Evolutionary conservation across 2,888 invertebrate genomes (phyloP).

Genomic region (Xylota segnis): DNA sequence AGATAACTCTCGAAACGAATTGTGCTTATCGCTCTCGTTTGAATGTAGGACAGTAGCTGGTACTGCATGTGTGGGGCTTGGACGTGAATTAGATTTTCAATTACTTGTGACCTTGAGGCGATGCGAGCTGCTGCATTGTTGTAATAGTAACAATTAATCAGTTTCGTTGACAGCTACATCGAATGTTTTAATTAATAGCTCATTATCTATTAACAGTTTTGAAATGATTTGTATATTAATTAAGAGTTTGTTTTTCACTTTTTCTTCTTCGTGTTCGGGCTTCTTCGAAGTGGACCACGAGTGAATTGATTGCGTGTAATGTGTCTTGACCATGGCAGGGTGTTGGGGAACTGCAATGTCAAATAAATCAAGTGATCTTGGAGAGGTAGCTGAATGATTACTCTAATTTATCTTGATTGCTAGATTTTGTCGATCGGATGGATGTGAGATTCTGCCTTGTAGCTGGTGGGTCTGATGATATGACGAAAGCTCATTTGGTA

Average conservation of each 20-base stretch:
- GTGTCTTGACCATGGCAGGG: slow-evolving; percentile 33
- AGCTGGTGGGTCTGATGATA: not conserved
- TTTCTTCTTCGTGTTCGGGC: not conserved
- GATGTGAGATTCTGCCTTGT: not conserved
- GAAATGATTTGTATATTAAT: slow-evolving; percentile 48
- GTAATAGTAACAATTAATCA: slow-evolving; percentile 57
- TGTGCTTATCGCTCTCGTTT: slow-evolving; percentile 44
- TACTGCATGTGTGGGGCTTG: not conserved
- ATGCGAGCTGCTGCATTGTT: slow-evolving; percentile 51
- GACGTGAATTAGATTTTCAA: slow-evolving; percentile 36
- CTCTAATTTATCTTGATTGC: slow-evolving; percentile 31
- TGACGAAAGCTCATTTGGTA: too few species aligned
- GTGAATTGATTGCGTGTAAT: slow-evolving; percentile 38
- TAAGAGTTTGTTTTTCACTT: slow-evolving; percentile 26
- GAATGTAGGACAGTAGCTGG: slow-evolving; percentile 37
- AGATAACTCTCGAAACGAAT: slow-evolving; percentile 46
- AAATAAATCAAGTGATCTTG: slow-evolving; percentile 39
- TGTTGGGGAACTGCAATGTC: slow-evolving; percentile 35
- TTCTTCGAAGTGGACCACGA: not conserved
- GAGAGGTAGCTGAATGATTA: slow-evolving; percentile 26
- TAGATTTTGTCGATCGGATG: slow-evolving; percentile 6
- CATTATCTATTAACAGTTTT: slow-evolving; percentile 43
- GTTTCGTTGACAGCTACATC: slow-evolving; percentile 52
- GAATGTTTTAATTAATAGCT: slow-evolving; percentile 49
- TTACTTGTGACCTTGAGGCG: slow-evolving; percentile 53